Evolutionary conservation across 2,113 vertebrate species (phyloP), one percentile per base, ranked within the genome.

Genomic region (Grantiella picta): DNA sequence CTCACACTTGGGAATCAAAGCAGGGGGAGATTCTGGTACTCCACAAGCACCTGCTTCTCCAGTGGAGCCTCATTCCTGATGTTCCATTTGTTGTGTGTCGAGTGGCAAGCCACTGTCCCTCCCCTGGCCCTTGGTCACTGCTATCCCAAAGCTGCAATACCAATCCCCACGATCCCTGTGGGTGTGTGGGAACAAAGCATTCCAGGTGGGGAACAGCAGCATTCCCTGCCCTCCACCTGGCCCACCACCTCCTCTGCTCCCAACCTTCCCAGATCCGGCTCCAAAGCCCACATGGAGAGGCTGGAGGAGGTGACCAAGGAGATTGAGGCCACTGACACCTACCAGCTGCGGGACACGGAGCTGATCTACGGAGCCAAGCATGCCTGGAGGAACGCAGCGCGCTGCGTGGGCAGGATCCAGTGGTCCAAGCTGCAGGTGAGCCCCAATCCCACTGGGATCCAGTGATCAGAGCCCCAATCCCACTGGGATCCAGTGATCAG

Each of bases 281-380:
- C 99, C 76, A 99, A 99, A 96, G 98, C 99, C 25, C 99, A 99
- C 72, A 97, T 98, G 96, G 99, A 99, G 64, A 95, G 99, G 65
- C 97, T 99, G 96, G 99, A 99, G 82, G 99, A 99, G 91, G 99
- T 99, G 83, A 99, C 98, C 89, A 99, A 98, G 95, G 99, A 99
- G 96, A 99, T 99, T 0, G 98, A 99, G 89, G 95, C 96, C 28
- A 98, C 98, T 1, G 98, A 98, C 60, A 99, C 98, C 5, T 99
- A 99, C 97, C 99, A 99, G 93, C 98, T 99, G 84, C 99, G 99
- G 75, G 99, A 99, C 97, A 99, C 98, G 0, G 99, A 99, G 96
- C 97, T 99, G 23, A 99, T 99, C 94, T 99, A 99, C 0, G 99
- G 99, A 1, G 99, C 99, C 85, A 99, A 99, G 91, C 99, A 99